Conservation (phyloP, 2,888 invertebrate genomes). For the Coleophora flavipennella region DNA sequence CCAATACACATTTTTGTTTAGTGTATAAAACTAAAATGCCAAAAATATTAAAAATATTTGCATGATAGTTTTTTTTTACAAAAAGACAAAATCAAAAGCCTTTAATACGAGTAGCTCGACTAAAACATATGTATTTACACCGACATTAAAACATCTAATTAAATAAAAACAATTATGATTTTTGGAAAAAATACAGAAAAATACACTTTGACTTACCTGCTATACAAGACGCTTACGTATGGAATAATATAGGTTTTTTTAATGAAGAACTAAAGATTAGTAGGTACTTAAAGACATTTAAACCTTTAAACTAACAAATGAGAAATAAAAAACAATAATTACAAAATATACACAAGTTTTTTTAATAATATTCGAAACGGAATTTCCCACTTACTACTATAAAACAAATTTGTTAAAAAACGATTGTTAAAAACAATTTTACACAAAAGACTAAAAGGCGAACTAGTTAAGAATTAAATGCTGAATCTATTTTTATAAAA, state of each 20-base stretch:
- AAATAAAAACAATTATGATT: constrained; percentile 8
- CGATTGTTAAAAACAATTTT: not conserved
- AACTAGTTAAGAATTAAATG: no score
- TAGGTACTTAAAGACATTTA: constrained; percentile 33
- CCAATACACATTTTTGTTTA: constrained; percentile 1
- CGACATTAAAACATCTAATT: constrained; percentile 14
- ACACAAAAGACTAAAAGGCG: no score
- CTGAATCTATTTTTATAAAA: no score
- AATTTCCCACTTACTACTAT: constrained; percentile 1
- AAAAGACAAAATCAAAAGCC: constrained; percentile 24
- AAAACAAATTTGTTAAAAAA: constrained; percentile 6
- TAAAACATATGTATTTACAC: constrained; percentile 18
- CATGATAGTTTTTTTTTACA: not conserved
- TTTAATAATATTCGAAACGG: not conserved
- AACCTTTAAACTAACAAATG: constrained; percentile 15
- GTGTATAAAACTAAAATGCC: not conserved
- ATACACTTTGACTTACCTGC: constrained; percentile 16
- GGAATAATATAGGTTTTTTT: constrained; percentile 22
- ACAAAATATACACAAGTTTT: constrained; percentile 48
- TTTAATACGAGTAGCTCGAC: constrained; percentile 13
- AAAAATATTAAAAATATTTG: not conserved
- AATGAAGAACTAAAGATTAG: constrained; percentile 29
- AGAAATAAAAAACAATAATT: constrained; percentile 30
- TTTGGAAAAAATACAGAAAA: constrained; percentile 17
- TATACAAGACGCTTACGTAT: constrained; percentile 17